These are phyloP conservation scores for Crypturellus undulatus DNA, from an alignment of 2,113 vertebrate genomes.

Conservation along the genomic window DNA sequence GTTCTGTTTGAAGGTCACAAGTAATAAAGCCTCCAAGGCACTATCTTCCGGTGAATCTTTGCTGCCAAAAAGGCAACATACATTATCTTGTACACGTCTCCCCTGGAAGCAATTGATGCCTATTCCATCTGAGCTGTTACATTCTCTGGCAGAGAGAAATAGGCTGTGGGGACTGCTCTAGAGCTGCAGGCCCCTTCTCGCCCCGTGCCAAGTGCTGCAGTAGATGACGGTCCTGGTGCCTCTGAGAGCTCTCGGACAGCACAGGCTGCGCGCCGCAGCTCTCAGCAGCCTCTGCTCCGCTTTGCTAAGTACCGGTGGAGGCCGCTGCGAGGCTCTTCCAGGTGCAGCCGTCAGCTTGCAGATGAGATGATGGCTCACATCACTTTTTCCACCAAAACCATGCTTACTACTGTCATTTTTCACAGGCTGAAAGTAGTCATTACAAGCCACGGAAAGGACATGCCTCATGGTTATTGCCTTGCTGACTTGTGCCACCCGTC, in stretches of 20 bases:
- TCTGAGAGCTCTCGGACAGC: background rate
- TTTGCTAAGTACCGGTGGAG: fast-evolving
- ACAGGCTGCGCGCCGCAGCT: background rate
- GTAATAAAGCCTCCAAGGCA: slow-evolving; percentile 65
- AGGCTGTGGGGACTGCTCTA: background rate
- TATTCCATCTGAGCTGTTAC: slow-evolving; percentile 22
- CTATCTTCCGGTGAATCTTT: slow-evolving; percentile 58
- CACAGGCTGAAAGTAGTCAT: background rate
- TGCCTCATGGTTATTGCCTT: background rate
- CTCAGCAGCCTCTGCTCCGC: background rate
- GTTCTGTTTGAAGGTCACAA: slow-evolving; percentile 64
- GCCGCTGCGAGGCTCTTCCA: background rate
- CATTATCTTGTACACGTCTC: slow-evolving; percentile 51
- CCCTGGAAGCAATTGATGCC: slow-evolving; percentile 52
- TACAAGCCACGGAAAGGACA: background rate
- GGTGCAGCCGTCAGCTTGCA: background rate
- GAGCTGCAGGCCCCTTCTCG: background rate
- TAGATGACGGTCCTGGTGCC: background rate
- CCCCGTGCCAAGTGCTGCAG: background rate
- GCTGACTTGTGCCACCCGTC: background rate
- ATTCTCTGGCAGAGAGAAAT: slow-evolving; percentile 11
- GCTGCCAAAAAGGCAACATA: slow-evolving; percentile 56
- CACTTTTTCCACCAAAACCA: background rate
- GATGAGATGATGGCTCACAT: background rate
- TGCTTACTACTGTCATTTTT: background rate